Evolutionary conservation across 2,113 vertebrate genomes (phyloP).

Genomic region (Menidia beryllina): DNA sequence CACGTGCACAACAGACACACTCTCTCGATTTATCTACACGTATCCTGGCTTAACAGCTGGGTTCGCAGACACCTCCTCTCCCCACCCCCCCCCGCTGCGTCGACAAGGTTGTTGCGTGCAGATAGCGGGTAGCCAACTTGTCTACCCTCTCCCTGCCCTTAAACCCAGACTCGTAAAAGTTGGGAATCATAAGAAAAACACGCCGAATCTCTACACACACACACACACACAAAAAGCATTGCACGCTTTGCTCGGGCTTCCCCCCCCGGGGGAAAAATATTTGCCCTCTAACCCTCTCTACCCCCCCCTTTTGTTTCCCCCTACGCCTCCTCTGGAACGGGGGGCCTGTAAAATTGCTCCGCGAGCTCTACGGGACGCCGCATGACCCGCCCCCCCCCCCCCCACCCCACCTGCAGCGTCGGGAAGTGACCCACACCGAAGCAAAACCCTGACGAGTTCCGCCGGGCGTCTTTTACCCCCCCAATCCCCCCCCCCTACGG

Average conservation of each 20-base stretch:
- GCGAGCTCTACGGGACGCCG: constrained; percentile 16
- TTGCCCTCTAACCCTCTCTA: neutral
- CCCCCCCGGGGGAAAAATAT: too few species aligned
- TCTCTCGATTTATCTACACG: constrained; percentile 42
- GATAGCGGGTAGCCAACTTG: constrained; percentile 40
- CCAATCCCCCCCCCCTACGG: constrained; percentile 22
- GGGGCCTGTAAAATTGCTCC: constrained; percentile 16
- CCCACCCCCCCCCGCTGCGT: constrained; percentile 54
- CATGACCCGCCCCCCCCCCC: constrained; percentile 12
- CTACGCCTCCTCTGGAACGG: constrained; percentile 6
- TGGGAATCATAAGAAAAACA: too few species aligned
- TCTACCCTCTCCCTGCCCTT: constrained; percentile 32
- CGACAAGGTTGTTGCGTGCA: constrained; percentile 58
- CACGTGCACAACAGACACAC: constrained; percentile 24
- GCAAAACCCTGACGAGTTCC: too few species aligned
- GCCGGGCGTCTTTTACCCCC: too few species aligned
- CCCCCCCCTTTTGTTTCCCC: constrained; percentile 5
- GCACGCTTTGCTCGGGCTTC: too few species aligned
- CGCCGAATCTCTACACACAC: too few species aligned
- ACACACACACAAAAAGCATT: too few species aligned
- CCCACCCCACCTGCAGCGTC: neutral
- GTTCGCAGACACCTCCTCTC: constrained; percentile 45
- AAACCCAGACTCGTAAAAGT: constrained; percentile 21
- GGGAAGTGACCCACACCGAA: neutral
- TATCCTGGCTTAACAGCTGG: constrained; percentile 50